Conservation (phyloP, 2,888 invertebrate genomes). For the Alcis repandata region DNA sequence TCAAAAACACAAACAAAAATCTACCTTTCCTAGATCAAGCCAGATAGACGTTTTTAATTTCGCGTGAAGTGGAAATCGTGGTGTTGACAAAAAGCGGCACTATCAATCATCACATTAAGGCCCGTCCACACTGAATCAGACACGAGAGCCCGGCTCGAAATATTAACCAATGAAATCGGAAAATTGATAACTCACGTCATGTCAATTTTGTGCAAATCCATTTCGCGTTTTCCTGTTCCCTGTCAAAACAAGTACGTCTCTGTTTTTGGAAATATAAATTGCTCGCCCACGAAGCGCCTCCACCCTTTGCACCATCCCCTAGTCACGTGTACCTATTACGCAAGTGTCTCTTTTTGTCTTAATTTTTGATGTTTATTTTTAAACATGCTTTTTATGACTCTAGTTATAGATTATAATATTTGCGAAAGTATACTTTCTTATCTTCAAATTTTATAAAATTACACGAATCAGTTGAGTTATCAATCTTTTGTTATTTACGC, state of each 20-base stretch:
- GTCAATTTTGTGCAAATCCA: not conserved
- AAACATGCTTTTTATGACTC: too few species aligned
- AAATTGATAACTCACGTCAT: not conserved
- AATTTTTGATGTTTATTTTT: too few species aligned
- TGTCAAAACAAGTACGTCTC: not conserved
- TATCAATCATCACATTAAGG: constrained; percentile 34
- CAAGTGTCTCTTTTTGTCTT: too few species aligned
- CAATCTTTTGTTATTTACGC: too few species aligned
- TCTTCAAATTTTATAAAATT: too few species aligned
- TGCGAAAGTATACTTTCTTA: too few species aligned
- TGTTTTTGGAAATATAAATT: not conserved
- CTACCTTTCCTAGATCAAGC: constrained; percentile 9
- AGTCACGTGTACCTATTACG: too few species aligned
- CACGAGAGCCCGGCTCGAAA: not conserved
- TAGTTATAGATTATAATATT: too few species aligned
- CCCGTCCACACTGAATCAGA: too few species aligned
- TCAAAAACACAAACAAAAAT: constrained; percentile 6
- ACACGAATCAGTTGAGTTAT: too few species aligned
- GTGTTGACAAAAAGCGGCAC: constrained; percentile 19
- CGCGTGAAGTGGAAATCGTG: constrained; percentile 23
- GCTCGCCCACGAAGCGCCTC: too few species aligned
- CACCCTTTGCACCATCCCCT: too few species aligned
- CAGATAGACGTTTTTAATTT: constrained; percentile 37
- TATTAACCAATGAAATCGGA: not conserved
- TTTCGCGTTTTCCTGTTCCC: not conserved